A percentile compares a stretch with the other conserved stretches of the same genome.
Conservation (phyloP, 2,888 invertebrate species). For the Andrena haemorrhoa region DNA sequence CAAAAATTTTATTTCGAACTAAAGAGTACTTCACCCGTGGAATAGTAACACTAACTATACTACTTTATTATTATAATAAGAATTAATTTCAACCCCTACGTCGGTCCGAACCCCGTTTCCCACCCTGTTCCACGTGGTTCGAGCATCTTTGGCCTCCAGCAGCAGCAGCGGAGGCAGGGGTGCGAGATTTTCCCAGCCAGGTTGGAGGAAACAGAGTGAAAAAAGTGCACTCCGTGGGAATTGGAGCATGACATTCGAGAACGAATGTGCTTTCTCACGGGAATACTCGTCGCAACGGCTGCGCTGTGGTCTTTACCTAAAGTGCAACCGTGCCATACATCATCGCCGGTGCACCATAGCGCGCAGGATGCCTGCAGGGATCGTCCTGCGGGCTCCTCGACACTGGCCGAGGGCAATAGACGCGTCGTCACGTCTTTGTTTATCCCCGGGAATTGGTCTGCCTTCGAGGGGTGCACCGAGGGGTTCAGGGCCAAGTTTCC, state of each 20-base stretch:
- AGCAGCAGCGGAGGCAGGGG: neutral
- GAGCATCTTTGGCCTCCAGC: neutral
- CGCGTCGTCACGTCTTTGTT: neutral
- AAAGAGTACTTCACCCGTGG: too few relatives aligned
- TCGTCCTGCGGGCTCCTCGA: neutral
- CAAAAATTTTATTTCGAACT: too few relatives aligned
- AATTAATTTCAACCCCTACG: too few relatives aligned
- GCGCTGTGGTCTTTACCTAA: constrained; percentile 55
- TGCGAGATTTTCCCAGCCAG: constrained; percentile 32
- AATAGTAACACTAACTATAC: too few relatives aligned
- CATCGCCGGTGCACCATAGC: constrained; percentile 25
- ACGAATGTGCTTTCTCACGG: constrained; percentile 62
- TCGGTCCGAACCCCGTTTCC: neutral
- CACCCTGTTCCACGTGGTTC: neutral
- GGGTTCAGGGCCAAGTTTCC: too few relatives aligned
- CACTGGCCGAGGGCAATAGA: neutral
- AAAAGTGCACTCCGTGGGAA: constrained; percentile 49
- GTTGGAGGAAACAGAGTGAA: constrained; percentile 18
- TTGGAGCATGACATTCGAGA: constrained; percentile 55
- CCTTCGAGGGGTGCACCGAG: too few relatives aligned
- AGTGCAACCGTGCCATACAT: constrained; percentile 47
- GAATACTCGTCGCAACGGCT: constrained; percentile 34
- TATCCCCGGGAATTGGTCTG: neutral
- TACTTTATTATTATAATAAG: too few relatives aligned
- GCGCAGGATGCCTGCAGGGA: neutral